Conservation (phyloP, 1,140 invertebrate species). For the Drosophila bocki region DNA sequence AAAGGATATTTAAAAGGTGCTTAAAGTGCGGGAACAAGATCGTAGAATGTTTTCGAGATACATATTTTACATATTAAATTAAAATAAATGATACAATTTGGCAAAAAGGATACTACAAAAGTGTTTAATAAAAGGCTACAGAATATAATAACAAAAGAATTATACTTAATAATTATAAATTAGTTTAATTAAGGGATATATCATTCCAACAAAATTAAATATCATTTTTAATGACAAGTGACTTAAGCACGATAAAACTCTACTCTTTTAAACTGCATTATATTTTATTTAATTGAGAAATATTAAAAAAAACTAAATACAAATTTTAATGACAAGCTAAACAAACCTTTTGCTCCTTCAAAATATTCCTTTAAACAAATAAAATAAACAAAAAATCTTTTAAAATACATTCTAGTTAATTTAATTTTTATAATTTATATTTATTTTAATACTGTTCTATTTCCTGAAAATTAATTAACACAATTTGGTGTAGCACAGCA, state of each 20-base stretch:
- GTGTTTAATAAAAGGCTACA: not conserved
- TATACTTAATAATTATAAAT: not conserved
- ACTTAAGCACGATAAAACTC: too few species aligned
- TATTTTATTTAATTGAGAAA: too few species aligned
- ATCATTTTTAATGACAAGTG: not conserved
- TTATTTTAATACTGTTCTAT: not conserved
- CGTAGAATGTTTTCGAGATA: not conserved
- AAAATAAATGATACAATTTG: not conserved
- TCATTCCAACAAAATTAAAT: not conserved
- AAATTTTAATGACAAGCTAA: not conserved
- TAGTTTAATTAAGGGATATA: not conserved
- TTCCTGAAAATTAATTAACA: not conserved
- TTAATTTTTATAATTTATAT: too few species aligned
- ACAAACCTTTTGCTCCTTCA: rapidly evolving
- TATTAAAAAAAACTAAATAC: not conserved
- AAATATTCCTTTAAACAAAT: not conserved
- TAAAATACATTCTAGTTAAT: too few species aligned
- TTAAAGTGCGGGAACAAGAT: not conserved
- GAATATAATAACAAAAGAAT: not conserved
- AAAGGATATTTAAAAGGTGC: not conserved
- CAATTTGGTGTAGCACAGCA: too few species aligned
- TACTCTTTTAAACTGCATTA: too few species aligned
- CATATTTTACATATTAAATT: not conserved
- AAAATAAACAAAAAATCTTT: too few species aligned
- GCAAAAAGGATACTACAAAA: not conserved